phyloP scores from a whole-genome alignment of 2,797 vertebrate species.

The Percopsis omiscomaycus region DNA sequence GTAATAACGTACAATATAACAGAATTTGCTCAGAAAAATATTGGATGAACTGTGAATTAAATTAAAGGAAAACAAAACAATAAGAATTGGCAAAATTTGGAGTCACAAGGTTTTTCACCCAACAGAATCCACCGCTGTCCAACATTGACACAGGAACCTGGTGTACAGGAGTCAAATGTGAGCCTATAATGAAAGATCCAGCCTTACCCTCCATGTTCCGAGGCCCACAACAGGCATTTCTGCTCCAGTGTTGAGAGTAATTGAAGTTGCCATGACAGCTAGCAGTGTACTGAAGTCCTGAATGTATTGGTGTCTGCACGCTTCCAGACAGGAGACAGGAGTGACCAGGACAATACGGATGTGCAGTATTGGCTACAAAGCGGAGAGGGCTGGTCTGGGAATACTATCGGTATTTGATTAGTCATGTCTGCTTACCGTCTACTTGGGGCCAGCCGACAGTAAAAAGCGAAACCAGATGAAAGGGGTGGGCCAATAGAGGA shows the following conservation, averaged over 20 bases:
- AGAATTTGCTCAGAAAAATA: no score
- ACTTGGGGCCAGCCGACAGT: neutral
- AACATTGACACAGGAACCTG: neutral
- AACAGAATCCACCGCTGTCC: no score
- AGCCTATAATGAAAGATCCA: neutral
- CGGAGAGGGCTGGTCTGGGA: neutral
- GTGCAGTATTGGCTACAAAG: neutral
- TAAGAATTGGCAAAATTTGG: neutral
- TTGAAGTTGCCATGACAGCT: conserved; percentile 46
- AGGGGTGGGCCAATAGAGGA: conserved; percentile 15
- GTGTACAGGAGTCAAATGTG: neutral
- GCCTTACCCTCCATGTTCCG: conserved; percentile 77
- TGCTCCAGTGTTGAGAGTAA: conserved; percentile 67
- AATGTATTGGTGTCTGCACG: fast-evolving
- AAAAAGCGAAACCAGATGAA: conserved; percentile 29
- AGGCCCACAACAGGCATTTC: conserved; percentile 72
- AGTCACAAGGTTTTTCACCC: no score
- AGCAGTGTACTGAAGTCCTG: neutral
- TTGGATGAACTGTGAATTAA: neutral
- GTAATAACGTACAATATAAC: no score
- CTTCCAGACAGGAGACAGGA: neutral
- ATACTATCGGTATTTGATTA: conserved; percentile 27
- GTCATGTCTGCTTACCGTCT: neutral
- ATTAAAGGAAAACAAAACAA: neutral
- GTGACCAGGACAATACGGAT: neutral